Base-by-base conservation (phyloP, 1,140 invertebrate genomes). In the Hyles vespertilio region DNA sequence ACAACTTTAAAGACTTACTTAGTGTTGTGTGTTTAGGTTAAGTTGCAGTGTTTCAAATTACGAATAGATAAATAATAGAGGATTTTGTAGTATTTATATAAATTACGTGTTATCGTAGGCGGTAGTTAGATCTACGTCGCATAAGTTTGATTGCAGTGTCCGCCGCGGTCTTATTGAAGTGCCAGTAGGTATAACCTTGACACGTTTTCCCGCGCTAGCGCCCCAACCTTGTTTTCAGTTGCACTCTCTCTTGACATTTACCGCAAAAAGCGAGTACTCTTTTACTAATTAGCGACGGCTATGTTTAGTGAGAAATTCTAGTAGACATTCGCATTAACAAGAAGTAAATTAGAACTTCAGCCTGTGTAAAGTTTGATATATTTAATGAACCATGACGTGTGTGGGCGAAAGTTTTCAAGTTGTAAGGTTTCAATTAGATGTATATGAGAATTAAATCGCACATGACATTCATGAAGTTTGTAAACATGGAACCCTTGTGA, bases 161-260 rank as follows among this genome's bases (percentile, higher is more conserved):
- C 61, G 79, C 70, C 74, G 75, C 72, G 69, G 67, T 76, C 61
- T 73, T 74, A 72, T 71, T 73, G 67, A 79, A 70, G 72, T 77
- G 74, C 68, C 69, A 71, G 77, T 59, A 50, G 50, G 60, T 59
- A 74, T 84, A 79, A 87, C 84, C 84, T 88, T 88, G 85, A 85
- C 85, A 86, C 76, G 64, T 73, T 88, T 87, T 87, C 79, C 83
- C 85, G 85, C 85, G 83, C 75, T 84, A 70, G 72, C 69, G 70
- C 69, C 65, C 64, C 76, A 77, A 77, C 78, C 83, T 85, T 86
- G 78, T 82, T 84, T 83, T 78, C 78, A 63, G 74, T 81, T 85
- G 79, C 81, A 84, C 81, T 83, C 72, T 79, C 81, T 67, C 77
- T 81, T 81, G 81, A 84, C 77, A 79, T 81, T 83, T 79, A 69